These are phyloP conservation scores for Pollachius pollachius DNA, from an alignment of 2,113 vertebrate genomes.

Conservation along the genomic window DNA sequence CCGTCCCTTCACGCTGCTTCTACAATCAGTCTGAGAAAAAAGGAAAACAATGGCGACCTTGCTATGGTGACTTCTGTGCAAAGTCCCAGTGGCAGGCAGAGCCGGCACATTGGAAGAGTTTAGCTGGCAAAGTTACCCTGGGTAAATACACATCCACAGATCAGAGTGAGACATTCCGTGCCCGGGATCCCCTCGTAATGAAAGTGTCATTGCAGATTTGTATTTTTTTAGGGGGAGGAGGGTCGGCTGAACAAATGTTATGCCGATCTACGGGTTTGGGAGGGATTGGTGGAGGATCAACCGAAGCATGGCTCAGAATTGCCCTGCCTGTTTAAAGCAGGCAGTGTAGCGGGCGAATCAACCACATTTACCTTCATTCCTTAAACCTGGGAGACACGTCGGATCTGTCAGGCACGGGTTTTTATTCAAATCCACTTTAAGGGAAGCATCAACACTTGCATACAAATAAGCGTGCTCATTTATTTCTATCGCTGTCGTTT, in stretches of 20 bases:
- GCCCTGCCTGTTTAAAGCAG: slow-evolving; percentile 49
- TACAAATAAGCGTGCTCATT: too few relatives aligned
- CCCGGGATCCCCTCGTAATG: slow-evolving; percentile 49
- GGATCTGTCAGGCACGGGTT: too few relatives aligned
- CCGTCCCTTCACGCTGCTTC: slow-evolving; percentile 64
- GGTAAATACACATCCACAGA: slow-evolving; percentile 53
- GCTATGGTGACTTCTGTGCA: slow-evolving; percentile 45
- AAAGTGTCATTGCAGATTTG: slow-evolving; percentile 59
- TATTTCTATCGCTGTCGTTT: too few relatives aligned
- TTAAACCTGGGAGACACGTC: too few relatives aligned
- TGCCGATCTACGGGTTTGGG: slow-evolving; percentile 45
- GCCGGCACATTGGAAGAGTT: slow-evolving; percentile 56
- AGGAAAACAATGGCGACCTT: slow-evolving; percentile 60
- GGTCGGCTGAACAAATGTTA: slow-evolving; percentile 60
- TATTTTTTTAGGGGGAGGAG: slow-evolving; percentile 1
- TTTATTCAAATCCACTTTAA: too few relatives aligned
- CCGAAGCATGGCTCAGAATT: slow-evolving; percentile 53
- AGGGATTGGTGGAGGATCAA: slow-evolving; percentile 56
- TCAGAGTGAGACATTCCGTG: slow-evolving; percentile 47
- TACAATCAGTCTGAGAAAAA: slow-evolving; percentile 57
- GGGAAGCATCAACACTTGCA: too few relatives aligned
- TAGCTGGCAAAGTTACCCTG: slow-evolving; percentile 42
- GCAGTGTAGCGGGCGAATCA: slow-evolving; percentile 10
- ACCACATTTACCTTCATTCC: too few relatives aligned
- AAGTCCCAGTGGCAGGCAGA: slow-evolving; percentile 56